Conservation (phyloP, 2,888 invertebrate species). For the Imbricaverruca yamaguchii region DNA sequence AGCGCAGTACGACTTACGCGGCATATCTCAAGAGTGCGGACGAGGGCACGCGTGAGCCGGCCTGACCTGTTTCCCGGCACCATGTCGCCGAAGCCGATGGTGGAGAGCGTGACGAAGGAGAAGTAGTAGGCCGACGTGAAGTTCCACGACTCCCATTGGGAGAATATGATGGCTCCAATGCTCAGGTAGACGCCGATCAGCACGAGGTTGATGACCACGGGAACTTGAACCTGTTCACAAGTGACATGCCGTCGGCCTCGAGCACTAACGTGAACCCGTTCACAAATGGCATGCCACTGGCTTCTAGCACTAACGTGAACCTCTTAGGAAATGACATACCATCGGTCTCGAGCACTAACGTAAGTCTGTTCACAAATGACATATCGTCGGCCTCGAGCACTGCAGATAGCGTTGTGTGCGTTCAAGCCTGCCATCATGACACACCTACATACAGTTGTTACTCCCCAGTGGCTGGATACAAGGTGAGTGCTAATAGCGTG, state of each 20-base stretch:
- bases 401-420: too few relatives aligned
- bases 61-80: conserved; percentile 39
- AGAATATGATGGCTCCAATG: conserved; percentile 34
- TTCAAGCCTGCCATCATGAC: too few relatives aligned
- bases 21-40: conserved; percentile 34
- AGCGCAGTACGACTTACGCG: conserved; percentile 38
- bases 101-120: conserved; percentile 43
- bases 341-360: too few relatives aligned
- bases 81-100: conserved; percentile 44
- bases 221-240: conserved; percentile 34
- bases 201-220: conserved; percentile 35
- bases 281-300: too few relatives aligned
- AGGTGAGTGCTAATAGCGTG: too few relatives aligned
- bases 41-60: conserved; percentile 28
- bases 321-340: conserved; percentile 24
- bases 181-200: conserved; percentile 35
- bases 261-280: too few relatives aligned
- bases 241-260: too few relatives aligned
- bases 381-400: too few relatives aligned
- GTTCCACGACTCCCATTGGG: conserved; percentile 35
- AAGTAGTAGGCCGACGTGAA: conserved; percentile 38
- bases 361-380: too few relatives aligned
- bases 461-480: too few relatives aligned
- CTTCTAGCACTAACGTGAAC: conserved; percentile 29
- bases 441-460: too few relatives aligned